Percentiles rank a stretch among this genome's conserved stretches.
Evolutionary conservation across 1,140 invertebrate genomes (phyloP).

Genomic region (Epicauta chinensis): DNA sequence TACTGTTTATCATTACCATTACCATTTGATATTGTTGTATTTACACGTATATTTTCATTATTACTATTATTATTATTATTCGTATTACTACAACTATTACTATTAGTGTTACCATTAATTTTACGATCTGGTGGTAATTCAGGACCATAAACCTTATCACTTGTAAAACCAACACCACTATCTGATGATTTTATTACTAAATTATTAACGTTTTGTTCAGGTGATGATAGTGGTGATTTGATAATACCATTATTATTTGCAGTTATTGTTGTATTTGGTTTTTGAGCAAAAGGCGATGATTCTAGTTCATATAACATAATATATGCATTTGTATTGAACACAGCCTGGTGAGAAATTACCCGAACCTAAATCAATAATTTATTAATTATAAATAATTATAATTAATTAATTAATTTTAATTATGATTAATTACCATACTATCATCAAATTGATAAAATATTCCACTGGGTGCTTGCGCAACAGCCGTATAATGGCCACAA

Average conservation of each 20-base stretch:
- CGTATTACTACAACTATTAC: constrained; percentile 10
- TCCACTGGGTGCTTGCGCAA: constrained; percentile 73
- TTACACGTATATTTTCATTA: constrained; percentile 1
- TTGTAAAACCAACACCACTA: constrained; percentile 31
- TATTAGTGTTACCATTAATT: constrained; percentile 21
- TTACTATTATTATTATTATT: constrained; percentile 12
- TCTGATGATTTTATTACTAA: constrained; percentile 5
- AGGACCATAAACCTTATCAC: constrained; percentile 37
- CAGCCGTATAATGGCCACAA: constrained; percentile 96
- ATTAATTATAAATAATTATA: not conserved
- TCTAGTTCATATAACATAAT: constrained; percentile 86
- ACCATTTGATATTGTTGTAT: constrained; percentile 13
- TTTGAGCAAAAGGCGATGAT: constrained; percentile 35
- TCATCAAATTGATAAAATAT: constrained; percentile 86
- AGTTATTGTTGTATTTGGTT: constrained; percentile 21
- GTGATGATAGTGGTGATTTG: constrained; percentile 1
- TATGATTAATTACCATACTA: constrained; percentile 50
- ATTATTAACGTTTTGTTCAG: constrained; percentile 8
- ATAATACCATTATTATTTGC: constrained; percentile 20
- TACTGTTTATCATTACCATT: constrained; percentile 20
- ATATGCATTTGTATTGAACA: constrained; percentile 77
- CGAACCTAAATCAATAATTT: constrained; percentile 50
- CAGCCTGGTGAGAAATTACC: constrained; percentile 63
- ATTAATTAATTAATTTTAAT: constrained; percentile 10
- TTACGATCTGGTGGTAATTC: constrained; percentile 32